Evolutionary conservation across 2,113 vertebrate genomes (phyloP).

Genomic region (Illadopsis cleaveri): DNA sequence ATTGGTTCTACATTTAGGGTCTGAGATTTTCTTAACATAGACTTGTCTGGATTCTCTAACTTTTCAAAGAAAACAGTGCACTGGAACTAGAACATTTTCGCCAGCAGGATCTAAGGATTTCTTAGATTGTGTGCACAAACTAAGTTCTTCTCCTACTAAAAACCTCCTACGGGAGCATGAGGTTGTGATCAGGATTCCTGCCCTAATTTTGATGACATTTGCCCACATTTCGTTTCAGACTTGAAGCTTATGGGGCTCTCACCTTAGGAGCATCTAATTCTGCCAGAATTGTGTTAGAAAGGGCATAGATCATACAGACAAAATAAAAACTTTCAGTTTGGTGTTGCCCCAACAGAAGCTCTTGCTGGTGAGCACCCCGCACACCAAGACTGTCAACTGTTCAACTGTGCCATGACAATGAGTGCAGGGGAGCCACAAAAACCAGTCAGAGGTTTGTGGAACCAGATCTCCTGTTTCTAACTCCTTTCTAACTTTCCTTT

Average conservation of each 20-base stretch:
- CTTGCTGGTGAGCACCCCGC: not conserved
- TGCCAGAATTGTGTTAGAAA: not conserved
- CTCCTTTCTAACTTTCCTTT: too few species aligned
- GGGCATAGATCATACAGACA: not conserved
- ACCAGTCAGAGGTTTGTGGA: not conserved
- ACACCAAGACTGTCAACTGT: too few species aligned
- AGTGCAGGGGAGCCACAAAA: not conserved
- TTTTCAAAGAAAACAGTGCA: too few species aligned
- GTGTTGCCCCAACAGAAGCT: not conserved
- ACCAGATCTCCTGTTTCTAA: not conserved
- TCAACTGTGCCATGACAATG: rapidly evolving
- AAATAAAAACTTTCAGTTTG: not conserved
- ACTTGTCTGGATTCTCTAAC: not conserved
- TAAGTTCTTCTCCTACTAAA: not conserved
- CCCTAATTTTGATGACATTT: not conserved
- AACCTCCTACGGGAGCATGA: not conserved
- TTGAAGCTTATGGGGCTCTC: not conserved
- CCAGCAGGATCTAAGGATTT: not conserved
- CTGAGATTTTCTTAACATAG: not conserved
- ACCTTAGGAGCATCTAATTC: not conserved
- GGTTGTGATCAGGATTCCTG: not conserved
- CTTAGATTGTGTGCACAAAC: not conserved
- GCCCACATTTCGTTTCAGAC: not conserved
- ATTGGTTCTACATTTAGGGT: not conserved
- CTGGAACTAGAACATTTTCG: not conserved